phyloP scores from a whole-genome alignment of 2,888 invertebrate species.

The Acronicta aceris region DNA sequence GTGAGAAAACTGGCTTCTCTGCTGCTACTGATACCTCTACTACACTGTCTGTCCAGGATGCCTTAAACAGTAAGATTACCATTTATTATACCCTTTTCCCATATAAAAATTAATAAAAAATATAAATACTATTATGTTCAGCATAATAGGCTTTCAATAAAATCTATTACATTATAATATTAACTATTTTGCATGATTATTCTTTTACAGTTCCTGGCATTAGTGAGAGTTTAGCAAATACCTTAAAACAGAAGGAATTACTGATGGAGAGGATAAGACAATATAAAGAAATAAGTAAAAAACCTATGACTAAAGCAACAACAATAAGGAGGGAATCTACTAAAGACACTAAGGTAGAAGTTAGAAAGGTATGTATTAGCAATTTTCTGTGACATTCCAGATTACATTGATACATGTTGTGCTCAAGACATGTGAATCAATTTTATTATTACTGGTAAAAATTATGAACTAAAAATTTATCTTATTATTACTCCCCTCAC shows the following conservation, averaged over 20 bases:
- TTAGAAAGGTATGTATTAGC: constrained; percentile 50
- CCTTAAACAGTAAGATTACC: constrained; percentile 77
- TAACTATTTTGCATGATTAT: not conserved
- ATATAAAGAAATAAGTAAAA: constrained; percentile 85
- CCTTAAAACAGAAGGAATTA: constrained; percentile 83
- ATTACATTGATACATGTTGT: too few species aligned
- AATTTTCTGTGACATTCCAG: not conserved
- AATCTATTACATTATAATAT: too few species aligned
- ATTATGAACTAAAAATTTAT: too few species aligned
- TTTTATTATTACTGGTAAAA: too few species aligned
- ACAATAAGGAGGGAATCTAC: constrained; percentile 68
- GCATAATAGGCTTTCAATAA: too few species aligned
- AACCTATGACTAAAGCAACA: constrained; percentile 73
- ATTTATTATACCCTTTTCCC: too few species aligned
- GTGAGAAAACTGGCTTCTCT: constrained; percentile 84
- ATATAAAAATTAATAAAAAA: too few species aligned
- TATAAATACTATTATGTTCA: too few species aligned
- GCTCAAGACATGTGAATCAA: too few species aligned
- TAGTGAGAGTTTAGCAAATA: constrained; percentile 86
- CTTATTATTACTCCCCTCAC: too few species aligned
- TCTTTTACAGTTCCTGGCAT: constrained; percentile 82
- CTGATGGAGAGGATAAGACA: constrained; percentile 86
- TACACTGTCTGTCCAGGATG: constrained; percentile 84
- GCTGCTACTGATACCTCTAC: constrained; percentile 80
- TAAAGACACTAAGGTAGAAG: constrained; percentile 63